Conservation (phyloP, 1,140 invertebrate genomes). For the Pseudomyrmex concolor region DNA sequence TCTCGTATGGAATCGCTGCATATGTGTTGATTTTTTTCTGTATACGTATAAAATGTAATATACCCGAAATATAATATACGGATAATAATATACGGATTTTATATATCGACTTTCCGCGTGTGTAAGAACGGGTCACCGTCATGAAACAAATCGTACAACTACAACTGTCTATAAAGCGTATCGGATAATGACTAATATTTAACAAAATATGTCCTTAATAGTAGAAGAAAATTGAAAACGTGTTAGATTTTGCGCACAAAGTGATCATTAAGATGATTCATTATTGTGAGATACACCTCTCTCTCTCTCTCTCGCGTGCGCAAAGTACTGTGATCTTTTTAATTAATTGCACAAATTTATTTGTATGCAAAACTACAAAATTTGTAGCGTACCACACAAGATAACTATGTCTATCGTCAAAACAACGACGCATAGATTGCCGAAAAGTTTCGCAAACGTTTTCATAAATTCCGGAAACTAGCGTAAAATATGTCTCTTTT, state of each 20-base stretch:
- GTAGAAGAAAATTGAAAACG: not conserved
- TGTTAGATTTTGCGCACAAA: not conserved
- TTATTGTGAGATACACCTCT: not conserved
- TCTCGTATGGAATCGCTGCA: no score
- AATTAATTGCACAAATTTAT: no score
- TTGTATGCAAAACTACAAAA: no score
- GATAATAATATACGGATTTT: no score
- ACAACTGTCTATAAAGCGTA: not conserved
- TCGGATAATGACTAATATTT: constrained; percentile 21
- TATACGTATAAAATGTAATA: no score
- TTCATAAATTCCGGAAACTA: constrained; percentile 41
- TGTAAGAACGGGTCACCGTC: constrained; percentile 28
- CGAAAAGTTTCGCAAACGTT: constrained; percentile 30
- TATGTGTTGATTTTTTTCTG: no score
- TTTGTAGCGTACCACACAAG: no score
- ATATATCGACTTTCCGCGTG: constrained; percentile 62
- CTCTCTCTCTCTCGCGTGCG: not conserved
- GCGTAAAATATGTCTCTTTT: constrained; percentile 35
- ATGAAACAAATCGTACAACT: constrained; percentile 2
- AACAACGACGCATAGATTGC: not conserved
- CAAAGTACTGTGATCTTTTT: no score
- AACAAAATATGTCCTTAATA: not conserved
- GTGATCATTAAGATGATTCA: constrained; percentile 25
- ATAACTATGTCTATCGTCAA: not conserved
- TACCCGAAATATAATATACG: no score